Evolutionary conservation across 2,888 invertebrate genomes (phyloP), one percentile per base, ranked within the genome.

Genomic region (Eustalomyia histrio): DNA sequence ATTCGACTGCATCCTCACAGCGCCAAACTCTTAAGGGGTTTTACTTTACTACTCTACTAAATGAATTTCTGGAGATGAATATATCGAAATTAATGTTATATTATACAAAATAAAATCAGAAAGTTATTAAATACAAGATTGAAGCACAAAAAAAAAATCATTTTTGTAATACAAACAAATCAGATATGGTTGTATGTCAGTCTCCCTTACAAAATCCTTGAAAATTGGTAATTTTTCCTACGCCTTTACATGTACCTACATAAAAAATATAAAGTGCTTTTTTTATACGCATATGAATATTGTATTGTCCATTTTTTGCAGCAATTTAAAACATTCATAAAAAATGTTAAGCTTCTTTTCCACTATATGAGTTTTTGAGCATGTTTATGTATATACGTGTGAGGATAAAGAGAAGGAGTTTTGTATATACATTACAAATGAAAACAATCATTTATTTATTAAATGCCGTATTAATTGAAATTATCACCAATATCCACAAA

Each of bases 381-480:
- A 50, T 24, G 35, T 17, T 69, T 35, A 39, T 64, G 5, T 57
- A 47, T 64, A 8, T 57, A 47, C 55, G 63, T 64, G 50, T 69
- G 57, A 76, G 64, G 50, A 69, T 69, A 76, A 69, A 69, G 58
- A 35, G 63, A 63, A 64, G 50, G 57, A 64, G 17, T 63, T 47
- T 61, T 21, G 63, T 14, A 8, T 33, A 33, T 67, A 24, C 52
- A 57, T 67, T 55, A 63, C 67, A 71, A 74, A 65, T 73, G 71
- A 74, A 78, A 67, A 68, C 69, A 83, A 84, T 84, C 80, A 82
- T 83, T 84, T 79, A 83, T 83, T 84, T 83, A 83, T 83, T 82
- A 82, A 84, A 82, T 80, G 71, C 80, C 24, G 78, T 76, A 83
- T 83, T 84, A 84, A 83, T 80, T 79, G 84, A 84, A 83, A 83